Percentiles rank a stretch among this genome's conserved stretches.
These are phyloP conservation scores for Fregetta grallaria DNA, from an alignment of 2,113 vertebrate species.

Conservation along the genomic window DNA sequence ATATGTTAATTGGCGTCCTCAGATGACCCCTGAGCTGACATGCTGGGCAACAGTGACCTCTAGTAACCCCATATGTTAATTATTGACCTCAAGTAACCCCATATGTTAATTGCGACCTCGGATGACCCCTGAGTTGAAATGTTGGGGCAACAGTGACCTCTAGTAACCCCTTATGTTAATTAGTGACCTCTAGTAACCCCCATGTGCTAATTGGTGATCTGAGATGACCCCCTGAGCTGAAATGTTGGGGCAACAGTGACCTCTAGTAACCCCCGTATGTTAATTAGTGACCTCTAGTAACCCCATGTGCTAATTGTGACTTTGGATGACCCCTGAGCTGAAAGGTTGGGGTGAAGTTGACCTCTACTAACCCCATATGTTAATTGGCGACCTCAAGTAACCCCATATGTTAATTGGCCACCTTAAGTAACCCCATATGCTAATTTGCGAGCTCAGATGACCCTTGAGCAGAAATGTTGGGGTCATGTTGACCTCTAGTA, in stretches of 20 bases:
- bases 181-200: background rate
- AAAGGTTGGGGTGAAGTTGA: background rate
- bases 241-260: background rate
- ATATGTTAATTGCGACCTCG: too few relatives aligned
- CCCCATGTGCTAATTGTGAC: background rate
- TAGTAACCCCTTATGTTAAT: background rate
- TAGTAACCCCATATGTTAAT: background rate
- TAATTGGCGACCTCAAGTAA: background rate
- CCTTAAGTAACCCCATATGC: background rate
- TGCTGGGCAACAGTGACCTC: background rate
- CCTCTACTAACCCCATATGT: background rate
- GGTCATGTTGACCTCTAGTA: background rate
- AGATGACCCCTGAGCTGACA: too few relatives aligned
- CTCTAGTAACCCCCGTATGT: background rate
- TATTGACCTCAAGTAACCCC: background rate
- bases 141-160: too few relatives aligned
- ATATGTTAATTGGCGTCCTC: too few relatives aligned
- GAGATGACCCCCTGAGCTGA: too few relatives aligned
- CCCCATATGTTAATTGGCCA: background rate
- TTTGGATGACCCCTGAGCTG: background rate
- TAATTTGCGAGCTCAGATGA: background rate
- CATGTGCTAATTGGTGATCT: background rate
- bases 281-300: too few relatives aligned
- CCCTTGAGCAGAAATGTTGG: rapidly evolving
- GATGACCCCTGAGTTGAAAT: too few relatives aligned